phyloP scores from a whole-genome alignment of 1,140 invertebrate species.

The Ooceraea biroi region DNA sequence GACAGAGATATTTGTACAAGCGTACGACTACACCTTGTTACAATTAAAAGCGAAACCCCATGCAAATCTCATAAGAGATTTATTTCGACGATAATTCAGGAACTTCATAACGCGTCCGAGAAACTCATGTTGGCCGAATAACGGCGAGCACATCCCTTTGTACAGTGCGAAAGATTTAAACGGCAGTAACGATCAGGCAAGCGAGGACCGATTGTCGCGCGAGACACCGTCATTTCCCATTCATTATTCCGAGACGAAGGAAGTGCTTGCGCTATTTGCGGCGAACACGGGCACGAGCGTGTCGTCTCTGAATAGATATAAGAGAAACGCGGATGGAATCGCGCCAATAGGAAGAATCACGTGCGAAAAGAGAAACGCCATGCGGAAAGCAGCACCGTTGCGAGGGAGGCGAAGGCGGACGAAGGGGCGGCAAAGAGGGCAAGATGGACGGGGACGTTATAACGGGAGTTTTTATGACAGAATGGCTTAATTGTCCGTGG shows the following conservation, averaged over 20 bases:
- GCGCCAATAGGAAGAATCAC: conserved; percentile 71
- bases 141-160: neutral
- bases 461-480: conserved; percentile 75
- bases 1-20: neutral
- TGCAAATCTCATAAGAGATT: neutral
- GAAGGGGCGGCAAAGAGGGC: neutral
- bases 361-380: conserved; percentile 72
- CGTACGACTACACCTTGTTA: neutral
- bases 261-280: conserved; percentile 15
- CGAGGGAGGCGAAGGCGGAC: neutral
- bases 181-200: conserved; percentile 10
- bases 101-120: neutral
- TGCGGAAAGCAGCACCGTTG: conserved; percentile 55
- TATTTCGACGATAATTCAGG: conserved; percentile 9
- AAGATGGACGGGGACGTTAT: conserved; percentile 62
- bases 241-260: conserved; percentile 28
- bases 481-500: conserved; percentile 76
- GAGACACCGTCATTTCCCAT: conserved; percentile 23
- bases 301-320: conserved; percentile 15
- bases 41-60: neutral
- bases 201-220: neutral
- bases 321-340: conserved; percentile 67
- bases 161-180: conserved; percentile 25
- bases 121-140: neutral
- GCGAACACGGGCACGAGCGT: neutral